These are phyloP conservation scores for Strix uralensis DNA, from an alignment of 2,113 vertebrate species.

Conservation along the genomic window DNA sequence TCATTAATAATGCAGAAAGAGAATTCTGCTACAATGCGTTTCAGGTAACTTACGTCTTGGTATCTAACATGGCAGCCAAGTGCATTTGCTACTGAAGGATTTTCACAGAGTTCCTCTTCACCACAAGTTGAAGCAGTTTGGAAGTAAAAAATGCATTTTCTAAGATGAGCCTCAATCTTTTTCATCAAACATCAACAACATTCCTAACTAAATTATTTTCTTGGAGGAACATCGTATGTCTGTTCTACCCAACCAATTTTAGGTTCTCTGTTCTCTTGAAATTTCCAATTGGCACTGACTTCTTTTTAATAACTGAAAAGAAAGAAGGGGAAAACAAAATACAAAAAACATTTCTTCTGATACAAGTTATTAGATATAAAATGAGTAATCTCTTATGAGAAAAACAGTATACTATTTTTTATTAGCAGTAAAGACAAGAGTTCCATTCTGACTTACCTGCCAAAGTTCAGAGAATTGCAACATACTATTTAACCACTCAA, in stretches of 20 bases:
- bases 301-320: neutral
- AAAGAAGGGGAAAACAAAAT: neutral
- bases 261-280: neutral
- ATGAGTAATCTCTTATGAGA: neutral
- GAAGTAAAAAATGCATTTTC: neutral
- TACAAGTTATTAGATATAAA: neutral
- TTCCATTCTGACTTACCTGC: conserved; percentile 24
- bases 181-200: neutral
- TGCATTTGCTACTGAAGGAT: neutral
- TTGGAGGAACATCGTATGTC: neutral
- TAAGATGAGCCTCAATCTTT: neutral
- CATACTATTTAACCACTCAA: neutral
- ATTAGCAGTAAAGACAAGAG: neutral
- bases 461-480: neutral
- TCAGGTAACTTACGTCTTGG: neutral
- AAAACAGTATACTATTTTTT: neutral
- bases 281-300: neutral
- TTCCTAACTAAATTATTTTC: conserved; percentile 1
- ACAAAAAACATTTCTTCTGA: neutral
- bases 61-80: neutral
- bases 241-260: neutral
- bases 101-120: neutral
- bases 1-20: neutral
- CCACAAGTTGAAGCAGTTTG: neutral
- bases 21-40: neutral